These are phyloP conservation scores for Pristionchus mayeri DNA, from an alignment of 2,888 invertebrate genomes.

Conservation along the genomic window DNA sequence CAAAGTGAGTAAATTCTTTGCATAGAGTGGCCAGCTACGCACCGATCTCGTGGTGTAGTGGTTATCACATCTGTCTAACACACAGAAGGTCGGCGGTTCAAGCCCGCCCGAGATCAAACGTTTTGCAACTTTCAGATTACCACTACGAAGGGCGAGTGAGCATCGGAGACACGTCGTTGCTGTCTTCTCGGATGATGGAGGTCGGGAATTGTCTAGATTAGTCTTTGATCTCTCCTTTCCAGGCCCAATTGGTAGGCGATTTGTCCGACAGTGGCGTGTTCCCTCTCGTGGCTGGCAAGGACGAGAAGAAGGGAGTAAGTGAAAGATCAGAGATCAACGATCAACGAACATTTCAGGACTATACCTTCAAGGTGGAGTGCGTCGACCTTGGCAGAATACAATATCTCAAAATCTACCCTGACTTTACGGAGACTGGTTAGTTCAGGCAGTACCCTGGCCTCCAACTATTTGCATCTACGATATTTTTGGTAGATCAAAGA, in stretches of 20 bases:
- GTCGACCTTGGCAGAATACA: constrained; percentile 62
- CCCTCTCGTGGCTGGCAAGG: constrained; percentile 55
- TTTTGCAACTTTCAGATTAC: constrained; percentile 59
- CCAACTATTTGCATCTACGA: no score
- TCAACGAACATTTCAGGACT: constrained; percentile 56
- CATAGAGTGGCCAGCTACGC: not conserved
- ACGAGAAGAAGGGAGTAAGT: constrained; percentile 48
- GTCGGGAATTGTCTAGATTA: not conserved
- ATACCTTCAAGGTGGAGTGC: constrained; percentile 69
- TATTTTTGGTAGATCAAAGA: not conserved
- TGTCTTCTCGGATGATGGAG: constrained; percentile 49
- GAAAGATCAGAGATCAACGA: not conserved
- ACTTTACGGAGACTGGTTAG: constrained; percentile 54
- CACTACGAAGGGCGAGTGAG: constrained; percentile 69
- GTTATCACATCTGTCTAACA: constrained; percentile 44
- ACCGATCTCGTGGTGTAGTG: constrained; percentile 40
- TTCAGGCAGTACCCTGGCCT: no score
- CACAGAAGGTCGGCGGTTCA: constrained; percentile 58
- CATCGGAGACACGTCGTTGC: constrained; percentile 53
- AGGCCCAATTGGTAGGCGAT: constrained; percentile 56
- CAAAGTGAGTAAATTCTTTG: constrained; percentile 54
- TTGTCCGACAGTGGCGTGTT: constrained; percentile 62
- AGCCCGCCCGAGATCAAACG: constrained; percentile 64
- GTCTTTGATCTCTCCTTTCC: not conserved
- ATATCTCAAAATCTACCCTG: constrained; percentile 53